phyloP scores from a whole-genome alignment of 2,888 invertebrate species.

The Antheraea assamensis region DNA sequence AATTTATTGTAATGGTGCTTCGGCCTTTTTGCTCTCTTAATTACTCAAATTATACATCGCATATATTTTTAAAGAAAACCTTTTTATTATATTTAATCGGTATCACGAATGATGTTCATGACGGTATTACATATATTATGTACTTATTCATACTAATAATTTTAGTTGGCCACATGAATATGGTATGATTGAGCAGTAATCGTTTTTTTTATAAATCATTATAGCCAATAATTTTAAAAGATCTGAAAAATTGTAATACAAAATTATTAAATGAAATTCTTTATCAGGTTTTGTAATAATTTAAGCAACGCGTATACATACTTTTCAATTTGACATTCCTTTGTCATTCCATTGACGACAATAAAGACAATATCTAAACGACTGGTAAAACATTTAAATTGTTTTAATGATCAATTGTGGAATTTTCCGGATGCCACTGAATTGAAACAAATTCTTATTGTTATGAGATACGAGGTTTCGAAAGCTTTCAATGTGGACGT shows the following conservation, averaged over 20 bases:
- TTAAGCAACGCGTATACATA: background rate
- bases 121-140: background rate
- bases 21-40: background rate
- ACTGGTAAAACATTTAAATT: constrained; percentile 47
- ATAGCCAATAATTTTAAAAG: too few relatives aligned
- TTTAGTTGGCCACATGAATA: background rate
- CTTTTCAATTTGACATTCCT: background rate
- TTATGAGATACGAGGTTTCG: constrained; percentile 18
- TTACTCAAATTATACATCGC: background rate
- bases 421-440: constrained; percentile 65
- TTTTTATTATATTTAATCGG: background rate
- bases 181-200: background rate
- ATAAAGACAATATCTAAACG: constrained; percentile 6
- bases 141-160: background rate
- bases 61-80: background rate
- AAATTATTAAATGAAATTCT: background rate
- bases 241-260: too few relatives aligned
- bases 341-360: background rate
- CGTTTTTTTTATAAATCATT: too few relatives aligned
- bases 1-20: background rate
- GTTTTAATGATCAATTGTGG: constrained; percentile 60
- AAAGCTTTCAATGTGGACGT: constrained; percentile 14
- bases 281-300: background rate
- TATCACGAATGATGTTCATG: background rate
- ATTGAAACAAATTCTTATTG: constrained; percentile 40